Evolutionary conservation across 2,888 invertebrate genomes (phyloP), one percentile per base, ranked within the genome.

Genomic region (Tethea ocularis): DNA sequence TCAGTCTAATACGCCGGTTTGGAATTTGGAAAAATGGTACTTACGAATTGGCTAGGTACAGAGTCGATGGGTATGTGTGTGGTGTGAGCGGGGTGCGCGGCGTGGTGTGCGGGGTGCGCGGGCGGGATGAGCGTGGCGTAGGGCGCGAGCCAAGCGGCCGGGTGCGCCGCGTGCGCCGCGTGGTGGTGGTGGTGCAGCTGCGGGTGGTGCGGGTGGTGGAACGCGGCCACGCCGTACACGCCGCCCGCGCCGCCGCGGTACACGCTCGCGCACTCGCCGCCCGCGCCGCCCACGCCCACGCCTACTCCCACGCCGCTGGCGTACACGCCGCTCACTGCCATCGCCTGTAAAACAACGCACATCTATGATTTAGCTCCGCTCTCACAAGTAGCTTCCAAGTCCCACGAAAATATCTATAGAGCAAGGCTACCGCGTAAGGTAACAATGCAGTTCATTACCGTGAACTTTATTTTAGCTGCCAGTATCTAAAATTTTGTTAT

Each of bases 11-110:
- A 29, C 1, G 29, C 8, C 7, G 7, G 29, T 29, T 29, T 8
- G 29, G 29, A 29, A 8, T 5, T 68, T 64, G 54, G 54, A 56
- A 61, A 60, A 57, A 56, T 17, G 15, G 46, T 20, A 88, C 92
- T 90, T 69, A 92, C 93, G 78, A 91, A 93, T 92, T 92, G 93
- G 87, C 86, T 91, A 84, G 91, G 90, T 83, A 91, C 91, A 58
- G 91, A 87, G 74, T 91, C 91, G 77, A 91, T 89, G 71, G 91
- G 93, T 81, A 91, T 84, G 75, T 88, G 93, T 62, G 84, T 78
- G 58, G 85, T 89, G 74, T 89, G 93, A 62, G 88, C 84, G 58
- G 86, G 84, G 67, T 88, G 89, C 51, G 87, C 78, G 52, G 82
- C 91, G 80, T 85, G 90, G 69, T 84, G 87, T 60, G 84, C 75